Evolutionary conservation across 2,113 vertebrate species (phyloP), one percentile per base, ranked within the genome.

Genomic region (Grallaria varia): DNA sequence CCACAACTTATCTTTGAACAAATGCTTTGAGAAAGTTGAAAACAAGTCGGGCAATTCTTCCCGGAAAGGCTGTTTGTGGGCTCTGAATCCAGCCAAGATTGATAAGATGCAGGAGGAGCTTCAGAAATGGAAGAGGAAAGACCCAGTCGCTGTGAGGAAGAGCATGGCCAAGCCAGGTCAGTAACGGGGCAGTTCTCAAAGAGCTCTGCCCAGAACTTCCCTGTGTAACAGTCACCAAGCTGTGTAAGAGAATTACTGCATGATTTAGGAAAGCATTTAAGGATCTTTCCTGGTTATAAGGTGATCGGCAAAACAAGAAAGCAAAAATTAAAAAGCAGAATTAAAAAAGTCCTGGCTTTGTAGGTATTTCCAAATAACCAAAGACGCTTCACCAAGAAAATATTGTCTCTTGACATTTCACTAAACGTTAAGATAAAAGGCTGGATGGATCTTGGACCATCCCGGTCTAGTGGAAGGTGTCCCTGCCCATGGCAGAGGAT

Each of bases 51-150:
- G 99, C 19, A 99, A 97, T 90, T 98, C 98, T 2, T 99, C 99
- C 37, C 95, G 99, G 13, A 99, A 99, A 91, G 99, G 99, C 74
- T 99, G 99, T 24, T 80, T 99, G 56, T 99, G 99, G 99, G 98
- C 99, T 50, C 98, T 99, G 78, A 99, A 99, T 53, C 99, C 99
- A 1, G 98, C 98, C 97, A 99, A 99, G 96, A 98, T 99, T 3
- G 99, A 99, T 66, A 99, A 99, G 96, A 99, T 99, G 99, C 99
- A 99, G 97, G 99, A 99, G 47, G 99, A 99, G 94, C 97, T 99
- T 56, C 99, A 99, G 96, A 99, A 99, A 80, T 99, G 99, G 99
- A 98, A 99, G 44, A 98, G 99, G 97, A 99, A 99, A 94, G 99
- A 99, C 86, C 99, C 99, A 1, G 77, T 99, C 4, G 98, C 98